Evolutionary conservation across 2,113 vertebrate species (phyloP).

Genomic region (Bubo blakistoni): DNA sequence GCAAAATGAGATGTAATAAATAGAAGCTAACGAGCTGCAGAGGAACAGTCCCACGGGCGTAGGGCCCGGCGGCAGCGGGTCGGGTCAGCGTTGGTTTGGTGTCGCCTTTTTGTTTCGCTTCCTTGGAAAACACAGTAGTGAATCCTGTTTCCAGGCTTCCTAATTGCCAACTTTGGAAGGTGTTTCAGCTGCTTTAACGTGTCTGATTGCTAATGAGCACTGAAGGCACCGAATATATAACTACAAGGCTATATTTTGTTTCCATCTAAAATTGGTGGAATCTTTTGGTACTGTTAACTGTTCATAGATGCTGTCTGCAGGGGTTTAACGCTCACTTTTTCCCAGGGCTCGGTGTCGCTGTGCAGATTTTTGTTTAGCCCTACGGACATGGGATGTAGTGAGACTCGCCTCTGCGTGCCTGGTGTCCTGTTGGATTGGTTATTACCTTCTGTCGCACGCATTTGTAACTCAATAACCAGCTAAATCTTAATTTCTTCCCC

Average conservation of each 20-base stretch:
- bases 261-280: neutral
- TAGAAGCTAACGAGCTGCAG: neutral
- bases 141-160: neutral
- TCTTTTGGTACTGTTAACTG: neutral
- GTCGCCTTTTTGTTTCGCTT: neutral
- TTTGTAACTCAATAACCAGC: neutral
- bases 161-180: neutral
- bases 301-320: neutral
- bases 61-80: neutral
- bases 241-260: neutral
- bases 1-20: neutral
- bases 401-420: neutral
- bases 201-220: neutral
- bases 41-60: rapidly evolving
- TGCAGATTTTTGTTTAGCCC: neutral
- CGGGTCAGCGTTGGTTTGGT: neutral
- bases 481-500: neutral
- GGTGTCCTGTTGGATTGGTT: neutral
- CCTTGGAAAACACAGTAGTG: neutral
- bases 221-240: neutral
- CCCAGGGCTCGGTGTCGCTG: neutral
- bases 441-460: rapidly evolving
- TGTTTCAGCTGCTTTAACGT: rapidly evolving
- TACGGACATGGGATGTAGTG: neutral
- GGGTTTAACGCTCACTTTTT: neutral